Evolutionary conservation across 2,113 vertebrate species (phyloP).

Genomic region (Lycaon pictus): DNA sequence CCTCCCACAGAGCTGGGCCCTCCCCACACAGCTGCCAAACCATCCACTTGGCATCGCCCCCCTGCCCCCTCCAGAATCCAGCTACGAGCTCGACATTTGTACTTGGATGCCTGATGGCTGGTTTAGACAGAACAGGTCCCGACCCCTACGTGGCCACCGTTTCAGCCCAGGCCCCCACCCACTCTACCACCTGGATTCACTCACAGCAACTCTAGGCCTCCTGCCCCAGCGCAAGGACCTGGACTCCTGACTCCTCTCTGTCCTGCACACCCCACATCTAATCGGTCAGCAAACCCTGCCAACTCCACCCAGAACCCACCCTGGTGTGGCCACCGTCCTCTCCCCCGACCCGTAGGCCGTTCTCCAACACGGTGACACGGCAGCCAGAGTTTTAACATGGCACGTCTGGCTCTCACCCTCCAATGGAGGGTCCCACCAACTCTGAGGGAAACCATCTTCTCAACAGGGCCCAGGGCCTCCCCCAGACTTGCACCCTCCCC

Average conservation of each 20-base stretch:
- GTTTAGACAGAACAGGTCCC: rapidly evolving
- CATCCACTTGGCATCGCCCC: too few relatives aligned
- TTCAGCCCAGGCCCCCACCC: rapidly evolving
- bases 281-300: neutral
- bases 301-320: neutral
- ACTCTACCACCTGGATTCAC: neutral
- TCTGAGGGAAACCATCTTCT: neutral
- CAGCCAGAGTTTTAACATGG: neutral
- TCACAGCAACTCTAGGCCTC: neutral
- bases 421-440: neutral
- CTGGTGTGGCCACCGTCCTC: rapidly evolving
- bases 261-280: neutral
- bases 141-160: rapidly evolving
- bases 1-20: neutral
- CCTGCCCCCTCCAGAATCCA: neutral
- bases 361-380: rapidly evolving
- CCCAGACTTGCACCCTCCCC: neutral
- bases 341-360: too few relatives aligned
- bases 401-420: neutral
- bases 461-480: rapidly evolving
- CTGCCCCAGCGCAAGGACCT: rapidly evolving
- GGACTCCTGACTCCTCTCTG: neutral
- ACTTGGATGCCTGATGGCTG: rapidly evolving
- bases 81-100: neutral
- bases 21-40: neutral